Evolutionary conservation across 2,888 invertebrate genomes (phyloP), one percentile per base, ranked within the genome.

Genomic region (Oasisia sp.): DNA sequence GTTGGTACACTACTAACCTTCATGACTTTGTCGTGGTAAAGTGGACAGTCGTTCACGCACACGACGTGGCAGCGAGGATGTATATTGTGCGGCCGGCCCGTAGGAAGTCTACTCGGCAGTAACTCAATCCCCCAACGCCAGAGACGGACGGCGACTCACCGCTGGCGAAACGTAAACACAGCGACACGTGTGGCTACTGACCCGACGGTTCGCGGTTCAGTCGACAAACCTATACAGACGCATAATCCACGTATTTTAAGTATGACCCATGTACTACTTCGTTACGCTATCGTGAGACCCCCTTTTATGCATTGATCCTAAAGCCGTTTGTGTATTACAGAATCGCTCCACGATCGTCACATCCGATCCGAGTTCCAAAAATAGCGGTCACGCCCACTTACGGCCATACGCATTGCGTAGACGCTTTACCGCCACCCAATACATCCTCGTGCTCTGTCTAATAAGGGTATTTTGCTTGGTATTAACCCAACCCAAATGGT

Each of bases 21-120:
- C 74, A 74, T 74, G 74, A 74, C 74, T 74, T 74, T 74, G 5
- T 74, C 27, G 19, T 27, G 74, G 74, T n/a, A 74, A 19, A 27
- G n/a, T 74, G 19, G 74, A 19, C 74, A 27, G 74, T 74, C 74
- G 74, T 74, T 74, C 74, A 27, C 7, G 27, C 7, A 74, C 74
- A 74, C 74, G 74, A 74, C 74, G 74, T 74, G 74, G 74, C 74
- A 74, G 74, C 58, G 74, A 74, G n/a, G 74, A 74, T 74, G 38
- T 38, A 74, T 27, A 74, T 2, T 27, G 74, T 27, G n/a, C 74
- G 27, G 74, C 74, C 74, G 74, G 74, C 74, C 74, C 27, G 74
- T 74, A 74, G 74, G 74, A 74, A 74, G 74, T 74, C 74, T 74
- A 74, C 74, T 74, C 27, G 74, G 74, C 74, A 74, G 74, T 74